Evolutionary conservation across 2,888 invertebrate species (phyloP), one percentile per base, ranked within the genome.

Genomic region (Nyleta sp.): DNA sequence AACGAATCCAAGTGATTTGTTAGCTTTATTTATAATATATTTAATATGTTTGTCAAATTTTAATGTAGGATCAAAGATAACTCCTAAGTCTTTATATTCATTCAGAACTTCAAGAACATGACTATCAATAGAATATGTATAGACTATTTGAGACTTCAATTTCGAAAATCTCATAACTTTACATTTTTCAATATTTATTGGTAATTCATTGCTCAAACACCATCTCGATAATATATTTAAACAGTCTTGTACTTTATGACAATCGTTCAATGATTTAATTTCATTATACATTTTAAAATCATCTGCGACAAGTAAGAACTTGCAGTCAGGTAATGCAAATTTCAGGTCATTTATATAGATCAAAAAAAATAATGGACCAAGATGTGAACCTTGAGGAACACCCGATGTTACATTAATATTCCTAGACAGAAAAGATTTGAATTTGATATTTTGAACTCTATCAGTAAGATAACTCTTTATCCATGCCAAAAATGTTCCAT

Each of bases 31-130:
- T 18, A 20, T n/a, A 20, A 35, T 18, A 35, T 53, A 35, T 11
- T 53, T 18, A 6, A 35, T 18, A 11, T 53, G 53, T 18, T 33
- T 33, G 7, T 53, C 17, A 13, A 53, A 53, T 33, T 17, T 53
- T 8, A 53, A n/a, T 18, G 17, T 20, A 0, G n/a, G 13, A 13
- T 48, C 48, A 15, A 48, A 48, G 1, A 28, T n/a, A 5, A 48
- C 48, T 6, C 53, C 53, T 7, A 35, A n/a, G n/a, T 53, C 50
- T 15, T 53, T 53, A 33, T 17, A 18, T 17, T 53, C 18, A n/a
- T 33, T 10, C 2, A 33, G 15, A 11, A 10, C 10, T 35, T 33
- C 53, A 6, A 48, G 11, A 1, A 2, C 6, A 0, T 24, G 28
- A 5, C 11, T 13, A 28, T 48, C 13, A 13, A 48, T n/a, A 15